A percentile compares a stretch with the other conserved stretches of the same genome.
These are phyloP conservation scores for Drosophila takahashii DNA, from an alignment of 1,140 invertebrate species.

Conservation along the genomic window DNA sequence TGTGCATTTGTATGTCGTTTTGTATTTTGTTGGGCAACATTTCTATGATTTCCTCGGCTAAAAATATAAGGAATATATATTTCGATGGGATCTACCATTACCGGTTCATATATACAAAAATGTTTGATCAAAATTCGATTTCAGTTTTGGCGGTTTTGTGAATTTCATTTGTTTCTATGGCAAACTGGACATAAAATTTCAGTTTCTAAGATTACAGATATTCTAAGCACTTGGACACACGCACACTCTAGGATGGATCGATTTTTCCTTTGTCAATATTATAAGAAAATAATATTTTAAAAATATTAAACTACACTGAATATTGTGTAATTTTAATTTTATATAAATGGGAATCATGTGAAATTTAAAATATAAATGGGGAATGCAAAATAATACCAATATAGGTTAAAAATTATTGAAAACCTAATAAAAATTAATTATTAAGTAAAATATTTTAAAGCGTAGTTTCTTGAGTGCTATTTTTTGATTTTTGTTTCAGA, in stretches of 20 bases:
- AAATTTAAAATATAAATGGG: background rate
- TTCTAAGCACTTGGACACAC: slow-evolving; percentile 3
- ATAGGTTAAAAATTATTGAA: background rate
- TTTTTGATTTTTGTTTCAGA: too few species aligned
- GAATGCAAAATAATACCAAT: background rate
- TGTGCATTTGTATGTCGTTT: slow-evolving; percentile 8
- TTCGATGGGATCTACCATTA: slow-evolving; percentile 53
- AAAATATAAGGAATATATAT: slow-evolving; percentile 35
- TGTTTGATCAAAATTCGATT: slow-evolving; percentile 31
- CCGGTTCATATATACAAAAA: slow-evolving; percentile 27
- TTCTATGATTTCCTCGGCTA: slow-evolving; percentile 12
- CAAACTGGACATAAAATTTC: slow-evolving; percentile 38
- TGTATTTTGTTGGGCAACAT: slow-evolving; percentile 27
- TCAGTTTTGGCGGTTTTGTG: slow-evolving; percentile 10
- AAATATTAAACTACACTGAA: too few species aligned
- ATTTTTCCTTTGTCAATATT: background rate
- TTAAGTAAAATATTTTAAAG: too few species aligned
- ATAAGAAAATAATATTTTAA: background rate
- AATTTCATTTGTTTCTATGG: slow-evolving; percentile 31
- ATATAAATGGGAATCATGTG: background rate
- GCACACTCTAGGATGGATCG: slow-evolving; percentile 10
- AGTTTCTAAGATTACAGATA: slow-evolving; percentile 12
- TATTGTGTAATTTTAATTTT: background rate
- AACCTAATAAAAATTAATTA: background rate
- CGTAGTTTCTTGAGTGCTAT: too few species aligned